Evolutionary conservation across 2,113 vertebrate species (phyloP).

Genomic region (Ornithorhynchus anatinus): DNA sequence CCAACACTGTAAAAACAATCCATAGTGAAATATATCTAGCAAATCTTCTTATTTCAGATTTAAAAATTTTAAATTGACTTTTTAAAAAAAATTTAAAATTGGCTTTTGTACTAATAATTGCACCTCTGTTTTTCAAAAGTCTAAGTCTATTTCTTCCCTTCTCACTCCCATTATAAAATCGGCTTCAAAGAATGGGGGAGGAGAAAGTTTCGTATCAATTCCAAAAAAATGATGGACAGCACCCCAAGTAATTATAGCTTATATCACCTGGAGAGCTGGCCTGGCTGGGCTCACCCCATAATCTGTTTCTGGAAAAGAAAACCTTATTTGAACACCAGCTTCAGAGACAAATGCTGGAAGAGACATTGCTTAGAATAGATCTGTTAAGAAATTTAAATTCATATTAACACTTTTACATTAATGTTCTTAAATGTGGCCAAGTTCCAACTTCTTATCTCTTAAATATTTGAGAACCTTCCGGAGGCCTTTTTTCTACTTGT

Average conservation of each 20-base stretch:
- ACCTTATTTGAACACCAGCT: slow-evolving; percentile 43
- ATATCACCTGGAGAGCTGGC: slow-evolving; percentile 19
- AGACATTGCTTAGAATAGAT: neutral
- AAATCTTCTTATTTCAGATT: slow-evolving; percentile 36
- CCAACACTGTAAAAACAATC: slow-evolving; percentile 34
- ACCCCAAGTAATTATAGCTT: slow-evolving; percentile 50
- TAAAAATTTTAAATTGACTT: slow-evolving; percentile 41
- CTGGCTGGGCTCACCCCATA: slow-evolving; percentile 43
- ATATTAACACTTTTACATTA: slow-evolving; percentile 41
- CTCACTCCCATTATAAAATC: slow-evolving; percentile 25
- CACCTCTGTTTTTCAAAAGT: slow-evolving; percentile 50
- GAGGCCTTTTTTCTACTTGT: neutral
- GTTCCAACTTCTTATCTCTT: slow-evolving; percentile 14
- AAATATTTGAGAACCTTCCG: neutral
- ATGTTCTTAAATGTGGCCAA: slow-evolving; percentile 8
- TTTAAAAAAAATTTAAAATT: slow-evolving; percentile 47
- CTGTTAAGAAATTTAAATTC: slow-evolving; percentile 31
- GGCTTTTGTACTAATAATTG: slow-evolving; percentile 52
- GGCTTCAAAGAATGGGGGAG: slow-evolving; percentile 30
- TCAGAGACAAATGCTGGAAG: slow-evolving; percentile 21
- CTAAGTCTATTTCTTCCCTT: slow-evolving; percentile 39
- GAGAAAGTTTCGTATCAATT: slow-evolving; percentile 45
- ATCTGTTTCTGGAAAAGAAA: slow-evolving; percentile 49
- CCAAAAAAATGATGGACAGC: slow-evolving; percentile 52
- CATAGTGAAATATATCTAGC: slow-evolving; percentile 46